Conservation (phyloP, 2,888 invertebrate genomes). For the Bellardia bayeri region DNA sequence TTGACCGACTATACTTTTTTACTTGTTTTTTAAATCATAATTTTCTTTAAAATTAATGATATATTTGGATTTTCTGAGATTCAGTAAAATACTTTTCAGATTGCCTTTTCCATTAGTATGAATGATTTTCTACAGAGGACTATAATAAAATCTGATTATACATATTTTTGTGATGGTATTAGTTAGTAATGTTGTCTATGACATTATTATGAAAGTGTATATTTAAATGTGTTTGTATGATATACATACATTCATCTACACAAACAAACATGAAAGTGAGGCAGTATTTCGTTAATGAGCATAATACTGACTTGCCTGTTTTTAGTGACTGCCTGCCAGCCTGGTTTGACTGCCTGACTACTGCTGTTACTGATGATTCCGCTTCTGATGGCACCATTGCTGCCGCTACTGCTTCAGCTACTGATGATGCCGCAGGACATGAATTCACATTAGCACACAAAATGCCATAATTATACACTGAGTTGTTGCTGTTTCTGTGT, state of each 20-base stretch:
- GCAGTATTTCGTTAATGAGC: constrained; percentile 71
- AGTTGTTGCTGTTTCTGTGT: constrained; percentile 40
- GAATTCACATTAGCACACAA: constrained; percentile 82
- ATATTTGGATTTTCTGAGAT: neutral
- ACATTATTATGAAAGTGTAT: constrained; percentile 54
- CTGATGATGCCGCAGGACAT: constrained; percentile 78
- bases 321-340: constrained; percentile 40
- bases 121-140: constrained; percentile 58
- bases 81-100: constrained; percentile 25
- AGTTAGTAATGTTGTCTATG: constrained; percentile 59
- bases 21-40: no score
- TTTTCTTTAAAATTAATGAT: no score
- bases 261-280: constrained; percentile 40
- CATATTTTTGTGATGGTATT: constrained; percentile 22
- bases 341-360: constrained; percentile 30
- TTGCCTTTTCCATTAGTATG: neutral
- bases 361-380: constrained; percentile 40
- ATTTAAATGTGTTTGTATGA: constrained; percentile 49
- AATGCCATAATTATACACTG: constrained; percentile 81
- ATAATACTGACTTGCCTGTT: constrained; percentile 62
- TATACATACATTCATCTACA: neutral
- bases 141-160: constrained; percentile 63
- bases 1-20: no score
- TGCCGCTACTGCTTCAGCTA: constrained; percentile 40
- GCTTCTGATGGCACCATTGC: constrained; percentile 70